Evolutionary conservation across 2,113 vertebrate species (phyloP).

Genomic region (Ameiurus melas): DNA sequence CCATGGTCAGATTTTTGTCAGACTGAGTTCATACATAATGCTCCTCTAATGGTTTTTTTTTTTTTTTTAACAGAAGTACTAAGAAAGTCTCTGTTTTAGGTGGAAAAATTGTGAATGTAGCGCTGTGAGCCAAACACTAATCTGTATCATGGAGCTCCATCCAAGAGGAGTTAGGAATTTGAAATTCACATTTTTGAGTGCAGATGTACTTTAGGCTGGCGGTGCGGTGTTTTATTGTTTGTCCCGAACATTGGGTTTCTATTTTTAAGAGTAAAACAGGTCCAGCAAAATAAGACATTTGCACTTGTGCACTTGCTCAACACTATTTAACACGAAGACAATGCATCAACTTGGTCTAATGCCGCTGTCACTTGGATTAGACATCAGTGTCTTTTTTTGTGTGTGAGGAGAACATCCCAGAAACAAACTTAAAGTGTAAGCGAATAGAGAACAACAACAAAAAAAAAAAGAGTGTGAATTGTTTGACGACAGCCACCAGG

Average conservation of each 20-base stretch:
- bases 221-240: not conserved
- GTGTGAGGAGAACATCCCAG: not conserved
- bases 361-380: not conserved
- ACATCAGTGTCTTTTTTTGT: not conserved
- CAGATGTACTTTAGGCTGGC: not conserved
- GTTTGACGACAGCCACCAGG: slow-evolving; percentile 67
- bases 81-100: not conserved
- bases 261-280: not conserved
- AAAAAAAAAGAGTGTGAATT: slow-evolving; percentile 17
- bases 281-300: not conserved
- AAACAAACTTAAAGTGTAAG: not conserved
- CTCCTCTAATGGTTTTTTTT: not conserved
- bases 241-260: not conserved
- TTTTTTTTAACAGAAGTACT: not conserved
- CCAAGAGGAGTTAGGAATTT: slow-evolving; percentile 2
- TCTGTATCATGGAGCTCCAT: not conserved
- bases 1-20: not conserved
- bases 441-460: not conserved
- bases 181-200: not conserved
- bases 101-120: not conserved
- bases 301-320: not conserved
- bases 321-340: not conserved
- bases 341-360: not conserved
- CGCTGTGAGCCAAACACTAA: not conserved
- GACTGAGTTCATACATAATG: not conserved